Base-by-base conservation (phyloP, 64 coral and sea anemone species). In the Porites australiensis region DNA sequence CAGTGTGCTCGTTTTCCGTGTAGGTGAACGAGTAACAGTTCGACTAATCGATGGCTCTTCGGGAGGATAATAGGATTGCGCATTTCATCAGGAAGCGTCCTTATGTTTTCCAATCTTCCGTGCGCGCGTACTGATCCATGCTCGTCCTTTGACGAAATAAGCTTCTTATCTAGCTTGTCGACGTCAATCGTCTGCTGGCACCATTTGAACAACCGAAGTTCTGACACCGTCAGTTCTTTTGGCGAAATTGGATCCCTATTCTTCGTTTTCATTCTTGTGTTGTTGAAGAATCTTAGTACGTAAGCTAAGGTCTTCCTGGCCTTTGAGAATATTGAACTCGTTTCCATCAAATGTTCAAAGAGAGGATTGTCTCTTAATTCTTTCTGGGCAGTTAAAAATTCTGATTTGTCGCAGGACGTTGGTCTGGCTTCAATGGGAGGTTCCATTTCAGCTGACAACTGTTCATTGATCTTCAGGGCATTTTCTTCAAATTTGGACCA, bases 401-500 rank as follows among this genome's bases (percentile, higher is more conserved):
- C 52, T 54, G 52, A 4, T 54, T 54, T 9, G 4, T 54, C 52
- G 52, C 52, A 54, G 52, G 52, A 5, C 52, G 52, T 9, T 4
- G 52, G 4, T 54, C 52, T 54, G 9, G 52, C 9, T 54, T 54
- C 52, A 54, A 54, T 54, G 52, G 52, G 52, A 54, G 52, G 4
- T 55, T 65, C 79, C 43, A 16, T 58, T 16, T 49, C 88, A 51
- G 57, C 23, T 69, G 37, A 90, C 21, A 6, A 79, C 58, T 82
- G 23, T 82, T 65, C 15, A 8, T 44, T 27, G 16, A 13, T 44
- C 44, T 48, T 62, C 60, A 6, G 59, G 49, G 71, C 27, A 76
- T 60, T 79, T 70, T 88, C 74, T 79, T 86, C n/a, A 66, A 86
- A 95, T 23, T 37, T 65, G 6, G 87, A 80, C 74, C 93, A 95